These are phyloP conservation scores for Indicator indicator DNA, from an alignment of 2,113 vertebrate genomes.

Conservation along the genomic window DNA sequence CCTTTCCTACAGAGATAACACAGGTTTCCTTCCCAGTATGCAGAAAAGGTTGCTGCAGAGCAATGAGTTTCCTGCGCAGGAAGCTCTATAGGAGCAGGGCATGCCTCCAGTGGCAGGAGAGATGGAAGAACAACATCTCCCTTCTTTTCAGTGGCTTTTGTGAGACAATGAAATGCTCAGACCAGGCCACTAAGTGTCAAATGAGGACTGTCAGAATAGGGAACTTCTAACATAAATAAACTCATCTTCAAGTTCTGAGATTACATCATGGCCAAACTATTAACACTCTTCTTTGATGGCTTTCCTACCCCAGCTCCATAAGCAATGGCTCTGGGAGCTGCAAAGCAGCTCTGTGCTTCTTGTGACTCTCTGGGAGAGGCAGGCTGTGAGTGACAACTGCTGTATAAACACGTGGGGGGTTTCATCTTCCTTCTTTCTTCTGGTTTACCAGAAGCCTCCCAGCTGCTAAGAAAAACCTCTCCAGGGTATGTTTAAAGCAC, in stretches of 20 bases:
- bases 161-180: neutral
- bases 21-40: neutral
- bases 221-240: neutral
- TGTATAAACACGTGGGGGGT: neutral
- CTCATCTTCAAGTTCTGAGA: neutral
- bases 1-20: neutral
- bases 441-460: neutral
- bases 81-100: neutral
- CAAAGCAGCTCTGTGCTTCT: neutral
- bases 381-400: neutral
- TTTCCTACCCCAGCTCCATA: neutral
- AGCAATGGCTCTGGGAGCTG: neutral
- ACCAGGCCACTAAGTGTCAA: neutral
- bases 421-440: neutral
- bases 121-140: neutral
- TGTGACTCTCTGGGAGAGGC: neutral
- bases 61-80: neutral
- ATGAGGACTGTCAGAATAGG: neutral
- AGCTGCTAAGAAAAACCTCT: conserved; percentile 26
- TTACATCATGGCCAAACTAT: neutral
- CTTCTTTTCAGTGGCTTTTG: neutral
- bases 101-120: neutral
- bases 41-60: neutral
- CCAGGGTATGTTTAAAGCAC: neutral
- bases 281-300: neutral